Evolutionary conservation across 1,140 invertebrate genomes (phyloP).

Genomic region (Drosophila watanabei): DNA sequence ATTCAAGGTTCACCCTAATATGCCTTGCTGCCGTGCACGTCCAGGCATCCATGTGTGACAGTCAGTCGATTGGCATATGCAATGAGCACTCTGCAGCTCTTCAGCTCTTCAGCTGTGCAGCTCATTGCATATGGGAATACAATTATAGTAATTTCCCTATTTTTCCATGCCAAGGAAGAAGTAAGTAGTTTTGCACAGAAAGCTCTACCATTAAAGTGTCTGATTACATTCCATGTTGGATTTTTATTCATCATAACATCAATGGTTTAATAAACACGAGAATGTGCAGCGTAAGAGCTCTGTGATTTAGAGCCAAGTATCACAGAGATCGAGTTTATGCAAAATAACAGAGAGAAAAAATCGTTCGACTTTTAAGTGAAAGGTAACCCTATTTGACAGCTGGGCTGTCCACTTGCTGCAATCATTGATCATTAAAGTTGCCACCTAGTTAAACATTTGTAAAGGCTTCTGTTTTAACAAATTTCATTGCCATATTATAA

Average conservation of each 20-base stretch:
- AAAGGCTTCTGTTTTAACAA: background rate
- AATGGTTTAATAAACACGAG: background rate
- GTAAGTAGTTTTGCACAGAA: constrained; percentile 19
- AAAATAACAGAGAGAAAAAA: background rate
- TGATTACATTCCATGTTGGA: constrained; percentile 1
- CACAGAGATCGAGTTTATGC: background rate
- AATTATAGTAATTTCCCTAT: constrained; percentile 55
- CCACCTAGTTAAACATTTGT: background rate
- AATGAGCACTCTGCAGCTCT: constrained; percentile 21
- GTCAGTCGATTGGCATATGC: constrained; percentile 29
- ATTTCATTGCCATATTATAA: background rate
- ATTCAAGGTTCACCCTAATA: background rate
- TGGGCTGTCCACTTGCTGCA: background rate
- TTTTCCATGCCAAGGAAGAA: constrained; percentile 10
- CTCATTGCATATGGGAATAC: constrained; percentile 47
- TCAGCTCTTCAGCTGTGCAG: constrained; percentile 8
- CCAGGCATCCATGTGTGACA: constrained; percentile 27
- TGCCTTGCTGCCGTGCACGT: constrained; percentile 7
- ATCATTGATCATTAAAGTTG: background rate
- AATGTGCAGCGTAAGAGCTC: background rate
- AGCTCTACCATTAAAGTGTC: constrained; percentile 4
- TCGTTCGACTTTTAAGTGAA: background rate
- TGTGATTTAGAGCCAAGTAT: background rate
- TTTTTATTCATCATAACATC: background rate
- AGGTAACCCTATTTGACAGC: background rate